Percentiles rank a stretch among this genome's conserved stretches.
Conservation (phyloP, 2,888 invertebrate genomes). For the Polyploca ridens region DNA sequence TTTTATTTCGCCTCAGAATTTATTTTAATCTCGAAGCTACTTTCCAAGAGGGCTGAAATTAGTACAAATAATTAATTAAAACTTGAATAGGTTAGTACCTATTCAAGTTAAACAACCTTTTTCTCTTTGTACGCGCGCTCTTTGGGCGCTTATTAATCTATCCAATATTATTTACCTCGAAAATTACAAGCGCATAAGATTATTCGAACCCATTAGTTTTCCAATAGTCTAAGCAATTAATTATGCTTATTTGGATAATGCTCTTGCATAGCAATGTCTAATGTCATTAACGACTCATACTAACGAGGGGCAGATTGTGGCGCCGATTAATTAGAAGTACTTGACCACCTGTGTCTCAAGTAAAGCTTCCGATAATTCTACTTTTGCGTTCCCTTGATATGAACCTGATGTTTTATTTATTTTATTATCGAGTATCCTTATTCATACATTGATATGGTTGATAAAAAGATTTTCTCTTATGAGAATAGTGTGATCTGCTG, state of each 20-base stretch:
- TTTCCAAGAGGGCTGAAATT: neutral
- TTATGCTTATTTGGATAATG: neutral
- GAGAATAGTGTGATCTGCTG: too few species aligned
- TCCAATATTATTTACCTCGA: neutral
- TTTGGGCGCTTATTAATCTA: neutral
- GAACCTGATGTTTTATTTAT: too few species aligned
- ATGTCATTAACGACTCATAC: slow-evolving; percentile 4
- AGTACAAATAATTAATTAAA: neutral
- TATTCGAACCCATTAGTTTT: slow-evolving; percentile 1
- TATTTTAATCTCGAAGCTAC: neutral
- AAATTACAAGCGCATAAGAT: neutral
- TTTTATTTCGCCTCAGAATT: neutral
- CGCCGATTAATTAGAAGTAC: slow-evolving; percentile 1
- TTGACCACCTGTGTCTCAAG: neutral
- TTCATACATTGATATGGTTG: too few species aligned
- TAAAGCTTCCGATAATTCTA: too few species aligned
- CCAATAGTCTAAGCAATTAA: slow-evolving; percentile 3
- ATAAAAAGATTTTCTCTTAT: too few species aligned
- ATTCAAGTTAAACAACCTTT: neutral
- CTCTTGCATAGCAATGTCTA: slow-evolving; percentile 4
- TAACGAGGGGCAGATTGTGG: neutral
- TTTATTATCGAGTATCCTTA: too few species aligned
- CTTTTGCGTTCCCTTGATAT: too few species aligned
- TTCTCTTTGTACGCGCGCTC: neutral
- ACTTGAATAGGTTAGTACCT: too few species aligned